Percentiles rank a stretch among this genome's conserved stretches.
Conservation (phyloP, 53 echinoderm and acorn worm genomes). For the Patiria pectinifera region DNA sequence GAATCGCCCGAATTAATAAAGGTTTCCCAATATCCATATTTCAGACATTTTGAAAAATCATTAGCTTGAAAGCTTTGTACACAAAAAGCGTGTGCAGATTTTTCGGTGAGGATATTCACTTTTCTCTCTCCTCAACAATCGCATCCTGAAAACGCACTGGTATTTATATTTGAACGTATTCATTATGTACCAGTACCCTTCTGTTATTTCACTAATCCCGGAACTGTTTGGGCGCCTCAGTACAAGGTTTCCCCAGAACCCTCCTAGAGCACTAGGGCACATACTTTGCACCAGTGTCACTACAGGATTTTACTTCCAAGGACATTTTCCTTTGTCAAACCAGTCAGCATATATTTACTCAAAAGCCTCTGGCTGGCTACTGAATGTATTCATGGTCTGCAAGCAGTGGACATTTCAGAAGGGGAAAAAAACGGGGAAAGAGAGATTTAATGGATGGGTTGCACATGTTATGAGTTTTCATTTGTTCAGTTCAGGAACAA, state of each 20-base stretch:
- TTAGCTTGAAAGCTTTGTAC: too few species aligned
- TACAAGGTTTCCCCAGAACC: not conserved
- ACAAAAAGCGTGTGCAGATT: too few species aligned
- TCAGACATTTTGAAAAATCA: too few species aligned
- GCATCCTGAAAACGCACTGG: too few species aligned
- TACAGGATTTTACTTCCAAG: constrained; percentile 21
- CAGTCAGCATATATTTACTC: constrained; percentile 28
- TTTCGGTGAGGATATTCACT: too few species aligned
- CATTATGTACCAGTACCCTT: not conserved
- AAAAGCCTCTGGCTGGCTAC: constrained; percentile 1
- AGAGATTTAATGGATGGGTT: not conserved
- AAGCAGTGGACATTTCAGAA: not conserved
- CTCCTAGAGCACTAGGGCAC: not conserved
- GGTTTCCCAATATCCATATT: too few species aligned
- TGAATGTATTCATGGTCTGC: constrained; percentile 20
- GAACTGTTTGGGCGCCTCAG: not conserved
- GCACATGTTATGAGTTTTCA: not conserved
- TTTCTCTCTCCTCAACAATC: too few species aligned
- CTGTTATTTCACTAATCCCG: not conserved
- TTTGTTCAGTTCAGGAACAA: not conserved
- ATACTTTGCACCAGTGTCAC: constrained; percentile 37
- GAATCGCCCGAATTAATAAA: too few species aligned
- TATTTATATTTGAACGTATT: too few species aligned
- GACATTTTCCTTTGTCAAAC: constrained; percentile 10
- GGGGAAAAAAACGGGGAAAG: not conserved